Evolutionary conservation across 2,888 invertebrate genomes (phyloP).

Genomic region (Drosophila barbarae): DNA sequence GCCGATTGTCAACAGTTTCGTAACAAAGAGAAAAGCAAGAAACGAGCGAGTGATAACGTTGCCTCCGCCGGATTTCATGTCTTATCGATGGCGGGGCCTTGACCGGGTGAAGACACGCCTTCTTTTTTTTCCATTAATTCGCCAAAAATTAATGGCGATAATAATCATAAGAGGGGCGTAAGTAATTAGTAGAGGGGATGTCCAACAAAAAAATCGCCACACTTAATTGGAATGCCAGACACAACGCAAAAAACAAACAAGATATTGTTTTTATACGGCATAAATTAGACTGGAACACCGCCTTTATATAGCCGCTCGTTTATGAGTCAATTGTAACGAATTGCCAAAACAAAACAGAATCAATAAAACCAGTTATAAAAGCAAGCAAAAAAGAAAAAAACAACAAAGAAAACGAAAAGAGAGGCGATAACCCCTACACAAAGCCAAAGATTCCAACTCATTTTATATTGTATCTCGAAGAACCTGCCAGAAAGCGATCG

Average conservation of each 20-base stretch:
- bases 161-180: conserved; percentile 13
- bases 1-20: conserved; percentile 54
- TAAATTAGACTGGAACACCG: conserved; percentile 36
- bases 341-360: conserved; percentile 60
- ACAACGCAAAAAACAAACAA: conserved; percentile 25
- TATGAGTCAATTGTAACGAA: conserved; percentile 62
- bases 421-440: conserved; percentile 25
- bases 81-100: conserved; percentile 30
- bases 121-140: conserved; percentile 15
- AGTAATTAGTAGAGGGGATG: conserved; percentile 5
- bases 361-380: conserved; percentile 53
- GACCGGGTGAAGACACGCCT: conserved; percentile 30
- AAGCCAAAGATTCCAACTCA: conserved; percentile 8
- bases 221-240: conserved; percentile 35
- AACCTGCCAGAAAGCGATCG: conserved; percentile 39
- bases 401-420: conserved; percentile 26
- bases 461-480: conserved; percentile 2
- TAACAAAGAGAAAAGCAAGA: conserved; percentile 56
- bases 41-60: conserved; percentile 27
- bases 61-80: conserved; percentile 7
- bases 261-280: conserved; percentile 12
- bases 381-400: background rate
- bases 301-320: conserved; percentile 14
- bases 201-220: conserved; percentile 13
- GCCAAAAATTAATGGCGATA: conserved; percentile 13